Conservation (phyloP, 2,888 invertebrate genomes). For the Onchidella celtica region DNA sequence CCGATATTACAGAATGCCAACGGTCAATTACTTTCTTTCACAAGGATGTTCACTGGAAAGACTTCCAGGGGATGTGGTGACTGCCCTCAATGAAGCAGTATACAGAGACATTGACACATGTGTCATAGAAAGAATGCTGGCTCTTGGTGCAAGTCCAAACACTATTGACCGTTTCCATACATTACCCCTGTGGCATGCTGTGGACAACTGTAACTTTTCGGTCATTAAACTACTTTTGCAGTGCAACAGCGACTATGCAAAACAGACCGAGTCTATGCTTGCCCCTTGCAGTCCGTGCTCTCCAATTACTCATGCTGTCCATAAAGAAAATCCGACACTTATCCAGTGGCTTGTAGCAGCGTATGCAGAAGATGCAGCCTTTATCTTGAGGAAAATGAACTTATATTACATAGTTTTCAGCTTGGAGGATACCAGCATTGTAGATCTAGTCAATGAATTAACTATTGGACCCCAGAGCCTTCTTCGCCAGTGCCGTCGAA, state of each 20-base stretch:
- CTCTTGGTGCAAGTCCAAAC: conserved; percentile 73
- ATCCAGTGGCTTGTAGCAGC: conserved; percentile 66
- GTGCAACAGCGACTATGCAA: conserved; percentile 93
- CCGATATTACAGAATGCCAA: conserved; percentile 64
- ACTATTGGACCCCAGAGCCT: conserved; percentile 59
- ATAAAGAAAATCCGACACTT: conserved; percentile 64
- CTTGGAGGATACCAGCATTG: conserved; percentile 43
- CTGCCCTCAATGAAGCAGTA: conserved; percentile 78
- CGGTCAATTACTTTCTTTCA: conserved; percentile 64
- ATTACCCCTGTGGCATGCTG: conserved; percentile 78
- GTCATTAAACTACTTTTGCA: conserved; percentile 57
- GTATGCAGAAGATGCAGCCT: conserved; percentile 65
- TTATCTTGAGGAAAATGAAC: conserved; percentile 34
- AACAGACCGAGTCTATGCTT: conserved; percentile 86
- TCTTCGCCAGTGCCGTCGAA: conserved; percentile 63
- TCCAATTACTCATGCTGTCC: conserved; percentile 69
- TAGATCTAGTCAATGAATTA: conserved; percentile 47
- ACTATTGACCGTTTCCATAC: conserved; percentile 74
- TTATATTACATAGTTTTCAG: conserved; percentile 41
- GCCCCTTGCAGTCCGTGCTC: conserved; percentile 83
- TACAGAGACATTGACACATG: conserved; percentile 70
- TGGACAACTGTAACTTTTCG: conserved; percentile 69
- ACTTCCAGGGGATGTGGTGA: conserved; percentile 71
- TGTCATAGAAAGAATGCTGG: conserved; percentile 72
- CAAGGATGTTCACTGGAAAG: conserved; percentile 67